phyloP scores from a whole-genome alignment of 2,797 vertebrate genomes.

The Heteromormyrus szaboi region DNA sequence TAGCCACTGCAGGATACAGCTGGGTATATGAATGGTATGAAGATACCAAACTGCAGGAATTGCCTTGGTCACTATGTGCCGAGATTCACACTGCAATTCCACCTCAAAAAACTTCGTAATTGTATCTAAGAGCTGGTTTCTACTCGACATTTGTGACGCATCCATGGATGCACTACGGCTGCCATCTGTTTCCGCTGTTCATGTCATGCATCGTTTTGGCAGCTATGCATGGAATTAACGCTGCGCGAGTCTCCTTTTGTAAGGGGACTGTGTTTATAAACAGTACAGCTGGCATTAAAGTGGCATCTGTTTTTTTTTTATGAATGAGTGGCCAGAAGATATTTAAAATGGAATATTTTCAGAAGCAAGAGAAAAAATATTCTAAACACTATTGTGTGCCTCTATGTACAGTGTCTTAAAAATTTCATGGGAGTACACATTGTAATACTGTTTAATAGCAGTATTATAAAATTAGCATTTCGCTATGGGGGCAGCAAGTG shows the following conservation, averaged over 20 bases:
- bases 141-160: not conserved
- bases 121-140: not conserved
- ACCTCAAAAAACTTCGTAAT: not conserved
- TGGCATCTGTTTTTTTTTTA: not conserved
- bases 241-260: not conserved
- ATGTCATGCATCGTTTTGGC: not conserved
- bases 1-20: not conserved
- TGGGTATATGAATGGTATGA: not conserved
- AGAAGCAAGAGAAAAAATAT: not conserved
- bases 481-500: not conserved
- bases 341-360: not conserved
- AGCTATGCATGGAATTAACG: not conserved
- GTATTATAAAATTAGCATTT: not conserved
- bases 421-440: not conserved
- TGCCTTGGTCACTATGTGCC: not conserved
- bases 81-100: not conserved
- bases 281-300: not conserved
- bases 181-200: not conserved
- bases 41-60: not conserved
- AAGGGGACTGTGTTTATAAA: not conserved
- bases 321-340: not conserved
- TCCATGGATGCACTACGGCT: not conserved
- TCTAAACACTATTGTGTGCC: not conserved
- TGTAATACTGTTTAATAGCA: not conserved
- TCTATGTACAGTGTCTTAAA: not conserved